Conservation (phyloP, 2,888 invertebrate genomes). For the Hyalella azteca region DNA sequence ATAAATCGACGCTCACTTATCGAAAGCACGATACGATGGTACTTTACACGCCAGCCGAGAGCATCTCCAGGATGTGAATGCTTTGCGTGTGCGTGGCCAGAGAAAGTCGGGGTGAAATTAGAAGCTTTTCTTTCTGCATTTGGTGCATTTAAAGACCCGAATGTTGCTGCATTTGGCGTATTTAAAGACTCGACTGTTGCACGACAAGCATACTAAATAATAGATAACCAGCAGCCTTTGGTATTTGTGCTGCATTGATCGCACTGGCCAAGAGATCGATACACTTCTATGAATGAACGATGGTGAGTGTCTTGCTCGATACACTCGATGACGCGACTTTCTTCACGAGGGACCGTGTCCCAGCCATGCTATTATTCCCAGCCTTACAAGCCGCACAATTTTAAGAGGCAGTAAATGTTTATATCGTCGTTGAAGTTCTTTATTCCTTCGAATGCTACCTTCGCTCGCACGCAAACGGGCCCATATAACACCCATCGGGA, state of each 20-base stretch:
- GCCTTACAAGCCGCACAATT: too few relatives aligned
- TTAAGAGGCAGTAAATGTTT: too few relatives aligned
- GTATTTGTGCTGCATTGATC: not conserved
- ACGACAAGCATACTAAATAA: not conserved
- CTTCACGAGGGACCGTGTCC: not conserved
- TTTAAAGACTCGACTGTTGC: not conserved
- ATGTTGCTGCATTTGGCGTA: not conserved
- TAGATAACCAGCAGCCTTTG: not conserved
- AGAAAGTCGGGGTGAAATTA: not conserved
- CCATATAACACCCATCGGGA: too few relatives aligned
- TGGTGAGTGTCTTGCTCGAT: not conserved
- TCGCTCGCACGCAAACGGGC: too few relatives aligned
- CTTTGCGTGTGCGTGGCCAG: not conserved
- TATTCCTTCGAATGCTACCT: too few relatives aligned
- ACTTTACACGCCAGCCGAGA: not conserved
- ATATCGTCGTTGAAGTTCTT: too few relatives aligned
- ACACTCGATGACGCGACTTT: not conserved
- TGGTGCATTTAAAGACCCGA: not conserved
- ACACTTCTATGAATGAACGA: not conserved
- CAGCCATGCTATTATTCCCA: too few relatives aligned
- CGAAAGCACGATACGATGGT: constrained; percentile 1
- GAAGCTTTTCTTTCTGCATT: not conserved
- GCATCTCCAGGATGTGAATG: not conserved
- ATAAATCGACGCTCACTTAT: constrained; percentile 14
- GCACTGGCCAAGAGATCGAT: not conserved